A percentile compares a stretch with the other conserved stretches of the same genome.
These are phyloP conservation scores for Hypomesus transpacificus DNA, from an alignment of 2,113 vertebrate species.

Conservation along the genomic window DNA sequence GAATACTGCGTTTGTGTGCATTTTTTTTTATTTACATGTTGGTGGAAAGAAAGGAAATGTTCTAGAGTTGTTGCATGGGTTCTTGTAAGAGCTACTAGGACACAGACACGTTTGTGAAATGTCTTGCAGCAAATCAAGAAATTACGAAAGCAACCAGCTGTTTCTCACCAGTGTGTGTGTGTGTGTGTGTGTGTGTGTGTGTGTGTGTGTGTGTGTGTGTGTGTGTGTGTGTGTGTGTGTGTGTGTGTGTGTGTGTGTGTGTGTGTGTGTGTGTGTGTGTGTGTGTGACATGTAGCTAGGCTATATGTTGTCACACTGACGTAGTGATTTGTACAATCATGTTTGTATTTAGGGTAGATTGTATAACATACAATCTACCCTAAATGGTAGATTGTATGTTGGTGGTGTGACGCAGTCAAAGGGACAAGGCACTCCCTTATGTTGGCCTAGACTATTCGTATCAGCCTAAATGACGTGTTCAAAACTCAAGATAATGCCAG, in stretches of 20 bases:
- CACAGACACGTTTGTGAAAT: constrained; percentile 1
- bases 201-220: background rate
- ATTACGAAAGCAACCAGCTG: constrained; percentile 20
- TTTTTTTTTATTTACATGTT: background rate
- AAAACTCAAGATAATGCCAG: background rate
- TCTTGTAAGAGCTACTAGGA: background rate
- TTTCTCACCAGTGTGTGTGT: background rate
- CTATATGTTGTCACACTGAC: no score
- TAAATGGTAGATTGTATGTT: background rate
- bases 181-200: background rate
- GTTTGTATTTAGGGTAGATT: background rate
- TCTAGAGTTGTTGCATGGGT: constrained; percentile 1
- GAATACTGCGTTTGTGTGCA: no score
- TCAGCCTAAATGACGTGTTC: background rate
- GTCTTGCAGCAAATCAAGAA: background rate
- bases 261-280: background rate
- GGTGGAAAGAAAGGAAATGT: background rate
- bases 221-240: background rate
- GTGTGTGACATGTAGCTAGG: no score
- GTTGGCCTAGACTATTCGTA: no score
- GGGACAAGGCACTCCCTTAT: background rate
- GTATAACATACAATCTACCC: background rate
- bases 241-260: background rate
- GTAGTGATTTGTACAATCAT: background rate
- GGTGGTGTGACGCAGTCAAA: background rate